Evolutionary conservation across 2,113 vertebrate genomes (phyloP), one percentile per base, ranked within the genome.

Genomic region (Edolisoma coerulescens): DNA sequence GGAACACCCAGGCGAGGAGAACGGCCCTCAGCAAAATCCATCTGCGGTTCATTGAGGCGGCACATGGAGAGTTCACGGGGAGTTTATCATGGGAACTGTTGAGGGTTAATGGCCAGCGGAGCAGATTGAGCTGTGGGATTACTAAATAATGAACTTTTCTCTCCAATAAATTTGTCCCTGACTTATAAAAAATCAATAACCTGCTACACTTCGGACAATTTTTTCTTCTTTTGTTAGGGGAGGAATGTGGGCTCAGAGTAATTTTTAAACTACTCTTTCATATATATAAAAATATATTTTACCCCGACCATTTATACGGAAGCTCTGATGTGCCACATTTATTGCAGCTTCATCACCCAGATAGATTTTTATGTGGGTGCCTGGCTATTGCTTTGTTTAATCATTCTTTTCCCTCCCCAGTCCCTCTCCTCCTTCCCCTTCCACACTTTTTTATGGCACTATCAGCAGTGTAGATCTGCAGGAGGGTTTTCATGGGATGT

Each of bases 131-230:
- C 81, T 35, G 79, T 80, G 93, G 90, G 96, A 97, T 95, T 87
- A 89, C 93, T 94, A 91, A 97, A 97, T 97, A 96, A 97, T 96
- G 97, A 96, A 95, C 95, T 92, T 95, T 94, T 78, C 90, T 90
- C 87, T 67, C 63, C 92, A 88, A 97, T 97, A 96, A 96, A 96
- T 97, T 95, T 94, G 89, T 52, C 70, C 92, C 79, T 76, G 94
- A 93, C 93, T 88, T 96, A 95, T 93, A 96, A 97, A 95, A 95
- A 96, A 96, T 96, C 94, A 45, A 96, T 96, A 91, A 56, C 49
- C 21, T 86, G 75, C 84, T 93, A 63, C 68, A 45, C 57, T 84
- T 71, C 7, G 68, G 95, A 84, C 33, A 49, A 23, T 69, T 91
- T 91, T 92, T 91, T 80, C 78, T 91, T 47, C 59, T 80, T 90